Conservation (phyloP, 2,797 vertebrate genomes). For the Acipenser transmontanus region DNA sequence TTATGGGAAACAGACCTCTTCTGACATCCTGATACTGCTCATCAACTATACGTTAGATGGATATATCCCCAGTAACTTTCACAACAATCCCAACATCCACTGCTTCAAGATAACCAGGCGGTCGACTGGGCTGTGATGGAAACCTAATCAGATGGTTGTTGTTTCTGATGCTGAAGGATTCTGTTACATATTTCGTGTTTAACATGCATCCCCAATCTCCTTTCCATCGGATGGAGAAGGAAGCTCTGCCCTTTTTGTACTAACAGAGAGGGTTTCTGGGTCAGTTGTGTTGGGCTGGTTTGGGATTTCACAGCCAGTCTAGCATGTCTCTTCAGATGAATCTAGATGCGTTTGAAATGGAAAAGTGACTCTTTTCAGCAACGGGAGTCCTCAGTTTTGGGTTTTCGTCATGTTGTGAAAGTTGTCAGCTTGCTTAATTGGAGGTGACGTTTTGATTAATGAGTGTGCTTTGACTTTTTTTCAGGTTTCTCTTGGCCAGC, state of each 20-base stretch:
- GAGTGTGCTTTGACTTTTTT: constrained; percentile 21
- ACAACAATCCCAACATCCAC: too few relatives aligned
- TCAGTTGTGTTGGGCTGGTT: constrained; percentile 58
- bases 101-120: too few relatives aligned
- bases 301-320: constrained; percentile 63
- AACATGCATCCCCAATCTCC: constrained; percentile 1
- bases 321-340: constrained; percentile 44
- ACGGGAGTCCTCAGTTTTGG: too few relatives aligned
- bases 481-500: constrained; percentile 65
- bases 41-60: too few relatives aligned
- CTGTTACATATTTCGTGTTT: constrained; percentile 13
- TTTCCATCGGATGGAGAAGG: constrained; percentile 37
- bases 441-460: constrained; percentile 35
- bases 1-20: too few relatives aligned
- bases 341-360: constrained; percentile 28
- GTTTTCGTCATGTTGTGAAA: constrained; percentile 10
- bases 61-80: too few relatives aligned
- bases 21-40: too few relatives aligned
- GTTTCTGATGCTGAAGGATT: background rate
- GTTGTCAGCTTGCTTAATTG: constrained; percentile 25
- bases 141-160: background rate
- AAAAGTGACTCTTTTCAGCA: background rate
- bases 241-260: constrained; percentile 33
- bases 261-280: constrained; percentile 51
- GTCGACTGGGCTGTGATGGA: background rate